Conservation (phyloP, 2,113 vertebrate genomes). For the Taxidea taxus region DNA sequence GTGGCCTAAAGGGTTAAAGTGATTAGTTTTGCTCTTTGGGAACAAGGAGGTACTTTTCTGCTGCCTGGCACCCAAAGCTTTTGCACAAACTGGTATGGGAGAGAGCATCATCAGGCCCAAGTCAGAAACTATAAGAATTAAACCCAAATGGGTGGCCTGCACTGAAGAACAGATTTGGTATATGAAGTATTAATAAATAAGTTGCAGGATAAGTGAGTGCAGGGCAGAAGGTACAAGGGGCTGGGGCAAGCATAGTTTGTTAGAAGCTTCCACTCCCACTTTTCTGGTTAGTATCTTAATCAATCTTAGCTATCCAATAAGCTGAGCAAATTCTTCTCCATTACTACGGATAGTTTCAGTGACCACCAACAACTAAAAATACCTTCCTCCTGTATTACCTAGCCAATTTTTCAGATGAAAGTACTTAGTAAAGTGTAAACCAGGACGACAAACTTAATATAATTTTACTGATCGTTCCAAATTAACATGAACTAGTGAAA, state of each 20-base stretch:
- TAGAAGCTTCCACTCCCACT: background rate
- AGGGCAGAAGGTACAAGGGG: background rate
- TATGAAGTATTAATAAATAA: background rate
- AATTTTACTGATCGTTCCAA: background rate
- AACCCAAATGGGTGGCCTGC: background rate
- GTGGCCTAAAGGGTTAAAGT: background rate
- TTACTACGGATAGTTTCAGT: background rate
- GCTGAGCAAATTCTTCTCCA: background rate
- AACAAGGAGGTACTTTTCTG: background rate
- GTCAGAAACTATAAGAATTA: background rate
- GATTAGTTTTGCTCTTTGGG: background rate
- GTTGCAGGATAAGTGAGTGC: background rate
- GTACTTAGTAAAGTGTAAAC: background rate
- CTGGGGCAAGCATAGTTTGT: background rate
- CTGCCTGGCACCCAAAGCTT: background rate
- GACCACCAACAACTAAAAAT: background rate
- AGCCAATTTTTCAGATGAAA: conserved; percentile 5
- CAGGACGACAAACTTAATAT: background rate
- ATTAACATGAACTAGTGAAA: background rate
- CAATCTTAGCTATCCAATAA: background rate
- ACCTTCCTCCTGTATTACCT: background rate
- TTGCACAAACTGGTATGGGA: background rate
- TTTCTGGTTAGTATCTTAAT: background rate
- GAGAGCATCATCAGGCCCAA: background rate
- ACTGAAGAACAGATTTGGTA: background rate